Conservation (phyloP, 2,888 invertebrate species). For the Lepidochrysops patricia region DNA sequence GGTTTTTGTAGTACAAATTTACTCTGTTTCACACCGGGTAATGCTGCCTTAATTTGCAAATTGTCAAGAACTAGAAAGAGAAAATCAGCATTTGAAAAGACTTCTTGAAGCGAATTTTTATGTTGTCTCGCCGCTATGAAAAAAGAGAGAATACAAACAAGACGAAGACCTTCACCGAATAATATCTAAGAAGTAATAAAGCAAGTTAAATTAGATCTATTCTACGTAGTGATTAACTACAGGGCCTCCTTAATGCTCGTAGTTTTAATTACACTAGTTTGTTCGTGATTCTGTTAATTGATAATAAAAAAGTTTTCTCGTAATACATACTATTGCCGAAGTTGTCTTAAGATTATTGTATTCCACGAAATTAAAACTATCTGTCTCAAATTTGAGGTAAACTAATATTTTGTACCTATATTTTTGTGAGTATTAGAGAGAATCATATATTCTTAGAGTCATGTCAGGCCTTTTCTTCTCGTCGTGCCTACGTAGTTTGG, state of each 20-base stretch:
- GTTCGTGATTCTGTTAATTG: constrained; percentile 10
- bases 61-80: not conserved
- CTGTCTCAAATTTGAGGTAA: not conserved
- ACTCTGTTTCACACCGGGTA: not conserved
- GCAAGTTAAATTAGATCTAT: constrained; percentile 10
- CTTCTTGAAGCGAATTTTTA: not conserved
- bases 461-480: not conserved
- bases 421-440: no score
- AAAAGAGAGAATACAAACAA: not conserved
- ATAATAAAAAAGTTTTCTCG: constrained; percentile 2
- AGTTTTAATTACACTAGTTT: constrained; percentile 13
- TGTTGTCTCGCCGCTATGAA: not conserved
- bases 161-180: not conserved
- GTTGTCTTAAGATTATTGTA: not conserved
- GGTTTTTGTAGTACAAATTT: not conserved
- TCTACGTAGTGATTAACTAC: constrained; percentile 1
- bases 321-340: not conserved
- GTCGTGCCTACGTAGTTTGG: no score
- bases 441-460: no score
- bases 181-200: constrained; percentile 8
- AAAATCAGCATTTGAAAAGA: not conserved
- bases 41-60: not conserved
- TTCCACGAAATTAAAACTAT: not conserved
- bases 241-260: constrained; percentile 9
- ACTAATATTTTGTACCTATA: no score